Conservation (phyloP, 2,888 invertebrate species). For the Sarcophaga carnaria region DNA sequence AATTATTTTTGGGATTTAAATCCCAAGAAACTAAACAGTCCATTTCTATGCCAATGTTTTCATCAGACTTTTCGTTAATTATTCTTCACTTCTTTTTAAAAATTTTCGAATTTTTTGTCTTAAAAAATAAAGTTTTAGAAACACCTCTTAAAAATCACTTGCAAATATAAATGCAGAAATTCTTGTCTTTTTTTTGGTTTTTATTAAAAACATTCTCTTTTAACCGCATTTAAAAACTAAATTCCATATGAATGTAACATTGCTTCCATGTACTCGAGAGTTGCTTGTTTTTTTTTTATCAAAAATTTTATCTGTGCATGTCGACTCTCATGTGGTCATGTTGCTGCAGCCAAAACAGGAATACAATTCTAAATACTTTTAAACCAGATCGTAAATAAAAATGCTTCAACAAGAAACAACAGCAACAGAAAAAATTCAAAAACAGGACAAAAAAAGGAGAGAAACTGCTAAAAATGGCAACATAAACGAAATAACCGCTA, state of each 20-base stretch:
- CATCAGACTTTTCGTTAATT: too few species aligned
- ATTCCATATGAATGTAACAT: neutral
- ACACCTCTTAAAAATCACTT: neutral
- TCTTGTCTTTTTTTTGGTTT: neutral
- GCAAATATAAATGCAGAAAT: neutral
- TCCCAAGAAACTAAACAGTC: too few species aligned
- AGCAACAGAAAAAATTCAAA: neutral
- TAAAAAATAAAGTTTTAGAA: neutral
- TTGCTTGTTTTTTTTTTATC: neutral
- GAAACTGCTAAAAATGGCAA: constrained; percentile 68
- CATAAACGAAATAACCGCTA: constrained; percentile 71
- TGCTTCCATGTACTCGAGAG: neutral
- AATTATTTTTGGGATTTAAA: too few species aligned
- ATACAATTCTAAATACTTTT: constrained; percentile 57
- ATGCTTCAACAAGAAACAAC: constrained; percentile 10
- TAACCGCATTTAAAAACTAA: constrained; percentile 26
- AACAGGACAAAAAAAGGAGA: constrained; percentile 44
- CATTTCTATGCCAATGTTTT: too few species aligned
- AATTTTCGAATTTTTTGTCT: neutral
- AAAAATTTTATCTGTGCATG: constrained; percentile 58
- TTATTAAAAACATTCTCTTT: neutral
- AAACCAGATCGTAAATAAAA: constrained; percentile 55
- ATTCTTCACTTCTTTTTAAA: neutral
- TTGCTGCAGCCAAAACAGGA: constrained; percentile 30
- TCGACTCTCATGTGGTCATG: constrained; percentile 66